Evolutionary conservation across 2,113 vertebrate species (phyloP), one percentile per base, ranked within the genome.

Genomic region (Hassar affinis): DNA sequence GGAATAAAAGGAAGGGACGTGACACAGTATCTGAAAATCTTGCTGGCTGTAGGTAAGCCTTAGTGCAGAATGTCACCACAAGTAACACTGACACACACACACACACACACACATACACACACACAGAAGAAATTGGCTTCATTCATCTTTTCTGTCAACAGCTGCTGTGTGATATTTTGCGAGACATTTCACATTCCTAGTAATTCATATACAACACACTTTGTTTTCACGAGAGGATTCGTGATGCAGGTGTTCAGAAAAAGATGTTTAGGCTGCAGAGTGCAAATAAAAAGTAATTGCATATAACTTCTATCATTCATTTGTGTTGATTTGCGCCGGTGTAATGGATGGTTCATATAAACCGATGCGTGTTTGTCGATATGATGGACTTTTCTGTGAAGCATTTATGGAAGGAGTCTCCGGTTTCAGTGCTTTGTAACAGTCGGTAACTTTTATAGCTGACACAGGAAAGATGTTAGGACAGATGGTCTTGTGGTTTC

Each of bases 1-100:
- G 81, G 91, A 91, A 92, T 92, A 92, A 92, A 92, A 93, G 91
- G 77, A 14, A 89, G 90, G 89, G 86, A 90, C 87, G 87, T 90
- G 89, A 91, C 86, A 88, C 52, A 49, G 69, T 74, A 27, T 85
- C 91, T 87, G 88, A 89, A 91, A 89, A 89, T 90, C 80, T 89
- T 86, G 88, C 90, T 91, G 59, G 90, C 89, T 93, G 77, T 81
- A n/a, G 90, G 90, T 90, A 91, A 93, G 89, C 87, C 84, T 42
- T 92, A 93, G 88, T 87, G 85, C 81, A 91, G 87, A 88, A 89
- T 89, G 89, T 88, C 90, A 89, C 61, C 88, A 20, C 17, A 22
- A 54, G 30, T 76, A 35, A 54, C 27, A 54, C 71, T 52, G n/a
- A 74, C 71, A 27, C 69, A 72, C 42, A 20, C 69, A 49, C 69